These are phyloP conservation scores for Oreonectes daqikongensis DNA, from an alignment of 2,797 vertebrate genomes.

Conservation along the genomic window DNA sequence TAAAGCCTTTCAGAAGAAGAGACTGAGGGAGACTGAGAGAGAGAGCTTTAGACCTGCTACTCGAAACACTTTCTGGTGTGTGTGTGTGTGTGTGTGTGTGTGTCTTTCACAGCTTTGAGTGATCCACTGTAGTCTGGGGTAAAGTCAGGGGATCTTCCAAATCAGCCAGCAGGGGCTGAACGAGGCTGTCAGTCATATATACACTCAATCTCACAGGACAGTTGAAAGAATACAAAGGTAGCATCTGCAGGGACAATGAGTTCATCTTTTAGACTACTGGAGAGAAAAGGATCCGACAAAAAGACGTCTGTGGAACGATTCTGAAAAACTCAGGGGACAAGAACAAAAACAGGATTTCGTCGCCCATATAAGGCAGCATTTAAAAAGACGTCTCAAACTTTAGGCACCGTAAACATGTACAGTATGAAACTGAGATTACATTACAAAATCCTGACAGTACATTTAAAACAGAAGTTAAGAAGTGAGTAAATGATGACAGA, in stretches of 20 bases:
- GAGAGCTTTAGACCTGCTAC: background rate
- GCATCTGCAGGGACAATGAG: background rate
- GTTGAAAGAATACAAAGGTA: conserved; percentile 9
- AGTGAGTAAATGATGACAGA: no score
- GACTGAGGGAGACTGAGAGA: no score
- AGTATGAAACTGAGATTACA: background rate
- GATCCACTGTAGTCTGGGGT: conserved; percentile 18
- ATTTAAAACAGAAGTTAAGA: no score
- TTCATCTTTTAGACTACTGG: background rate
- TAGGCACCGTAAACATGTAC: background rate
- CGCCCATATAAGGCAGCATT: background rate
- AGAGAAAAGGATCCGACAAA: background rate
- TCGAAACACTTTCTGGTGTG: conserved; percentile 11
- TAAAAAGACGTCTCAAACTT: background rate
- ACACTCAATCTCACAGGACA: conserved; percentile 11
- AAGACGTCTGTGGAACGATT: background rate
- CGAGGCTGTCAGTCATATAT: conserved; percentile 20
- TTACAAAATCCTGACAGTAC: background rate
- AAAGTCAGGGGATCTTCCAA: conserved; percentile 22
- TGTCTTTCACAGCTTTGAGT: conserved; percentile 1
- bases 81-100: background rate
- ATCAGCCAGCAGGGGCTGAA: background rate
- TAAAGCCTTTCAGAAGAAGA: background rate
- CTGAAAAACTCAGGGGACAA: background rate
- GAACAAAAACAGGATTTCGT: background rate